Evolutionary conservation across 2,797 vertebrate genomes (phyloP), one percentile per base, ranked within the genome.

Genomic region (Heliangelus exortis): DNA sequence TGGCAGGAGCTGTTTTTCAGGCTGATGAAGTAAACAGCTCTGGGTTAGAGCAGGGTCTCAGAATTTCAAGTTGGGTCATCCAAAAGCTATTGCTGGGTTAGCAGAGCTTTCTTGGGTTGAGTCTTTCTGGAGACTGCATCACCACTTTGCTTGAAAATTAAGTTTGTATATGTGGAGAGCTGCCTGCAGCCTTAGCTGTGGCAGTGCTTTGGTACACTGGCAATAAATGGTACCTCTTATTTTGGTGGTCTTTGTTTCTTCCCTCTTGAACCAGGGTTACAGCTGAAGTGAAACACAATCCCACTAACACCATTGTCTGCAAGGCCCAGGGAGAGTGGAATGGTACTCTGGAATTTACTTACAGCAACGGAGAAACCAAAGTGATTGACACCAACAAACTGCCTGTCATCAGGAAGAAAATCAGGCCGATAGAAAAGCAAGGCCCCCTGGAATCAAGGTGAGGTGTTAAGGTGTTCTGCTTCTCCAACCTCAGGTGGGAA

Each of bases 291-390:
- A 99, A 99, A 95, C 98, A 99, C 97, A 98, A 98, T 86, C 98
- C 98, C 4, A 99, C 98, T 2, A 98, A 98, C 96, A 98, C 98
- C 87, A 98, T 99, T 2, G 98, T 99, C 9, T 99, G 99, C 94
- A 99, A 99, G 96, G 99, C 98, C 4, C 99, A 99, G 77, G 99
- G 99, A n/a, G 99, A 99, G 34, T 99, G 99, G 99, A 99, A 99
- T 1, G 99, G 99, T 21, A 98, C 96, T 1, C 97, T 99, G 92
- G 99, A 99, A 95, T 99, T 99, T 95, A 99, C 98, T 14, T 99
- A 99, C 96, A 99, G 97, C 98, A 99, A 97, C 0, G 99, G 99
- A 23, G 99, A 99, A 68, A 99, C 98, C 98, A 99, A 99, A 98
- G 98, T 99, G 69, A 98, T 99, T 3, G 99, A 99, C 97, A 99